Base-by-base conservation (phyloP, 2,113 vertebrate genomes). In the Budorcas taxicolor region DNA sequence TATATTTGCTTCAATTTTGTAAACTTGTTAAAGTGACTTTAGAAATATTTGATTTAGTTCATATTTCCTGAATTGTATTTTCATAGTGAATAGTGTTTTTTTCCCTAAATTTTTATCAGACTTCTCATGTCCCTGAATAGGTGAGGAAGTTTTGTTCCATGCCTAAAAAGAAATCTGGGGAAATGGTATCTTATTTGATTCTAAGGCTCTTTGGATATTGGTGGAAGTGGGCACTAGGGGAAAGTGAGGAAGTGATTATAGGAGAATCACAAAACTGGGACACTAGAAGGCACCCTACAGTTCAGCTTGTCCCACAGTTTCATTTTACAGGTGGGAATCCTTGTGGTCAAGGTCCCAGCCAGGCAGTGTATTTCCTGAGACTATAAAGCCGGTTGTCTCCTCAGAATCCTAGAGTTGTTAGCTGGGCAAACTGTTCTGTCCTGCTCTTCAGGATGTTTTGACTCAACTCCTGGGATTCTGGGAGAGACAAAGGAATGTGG, bases 31-130 rank as follows among this genome's bases (percentile, higher is more conserved):
- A 97, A 97, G 53, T 92, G 83, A 19, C 67, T 0, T 50, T 95
- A 98, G 97, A 97, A 85, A 62, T 97, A 94, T 95, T 97, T 96
- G 12, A 87, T 58, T 98, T 98, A 97, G 94, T 96, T 97, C 90
- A 23, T 45, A 55, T 94, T 97, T 97, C 87, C 89, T 93, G 97
- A 95, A 60, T 90, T 96, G 95, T 97, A 96, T 93, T 98, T 96
- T 95, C 83, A 81, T 60, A 93, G n/a, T 86, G 85, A 95, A 80
- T 80, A 31, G 15, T 53, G 84, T 60, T 40, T 3, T 58, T 12
- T 31, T 0, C 4, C n/a, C 67, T 74, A 40, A 33, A 47, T 81
- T 82, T 82, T 82, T 13, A 87, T 90, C 67, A 94, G 87, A 58
- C 40, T 80, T 95, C 90, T 96, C 33, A 86, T 55, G 60, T 83